Percentiles rank a stretch among this genome's conserved stretches.
Evolutionary conservation across 2,113 vertebrate species (phyloP).

Genomic region (Rhabdomys dilectus): DNA sequence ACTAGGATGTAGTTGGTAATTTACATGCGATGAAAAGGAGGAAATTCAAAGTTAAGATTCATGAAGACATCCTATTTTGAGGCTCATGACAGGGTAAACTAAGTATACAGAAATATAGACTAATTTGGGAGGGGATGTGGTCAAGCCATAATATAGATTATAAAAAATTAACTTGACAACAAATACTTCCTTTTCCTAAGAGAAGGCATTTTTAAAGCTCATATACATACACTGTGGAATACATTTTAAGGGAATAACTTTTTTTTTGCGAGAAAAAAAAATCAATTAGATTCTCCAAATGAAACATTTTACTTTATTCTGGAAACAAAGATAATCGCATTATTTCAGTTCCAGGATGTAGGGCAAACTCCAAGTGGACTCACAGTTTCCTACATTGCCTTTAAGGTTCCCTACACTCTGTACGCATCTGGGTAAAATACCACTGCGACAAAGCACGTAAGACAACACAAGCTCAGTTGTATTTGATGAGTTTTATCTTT

Average conservation of each 20-base stretch:
- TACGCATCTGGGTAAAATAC: neutral
- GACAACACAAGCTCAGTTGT: conserved; percentile 33
- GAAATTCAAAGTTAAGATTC: conserved; percentile 83
- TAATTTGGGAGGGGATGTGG: neutral
- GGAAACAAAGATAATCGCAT: conserved; percentile 40
- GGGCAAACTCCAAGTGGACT: neutral
- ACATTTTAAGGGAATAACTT: conserved; percentile 51
- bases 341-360: conserved; percentile 40
- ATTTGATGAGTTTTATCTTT: conserved; percentile 70
- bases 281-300: conserved; percentile 46
- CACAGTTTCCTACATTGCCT: conserved; percentile 6
- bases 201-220: conserved; percentile 53
- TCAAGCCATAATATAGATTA: neutral
- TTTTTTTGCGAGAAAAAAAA: neutral
- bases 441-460: conserved; percentile 8
- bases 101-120: conserved; percentile 38
- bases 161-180: conserved; percentile 39
- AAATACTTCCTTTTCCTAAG: neutral
- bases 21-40: conserved; percentile 80
- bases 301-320: conserved; percentile 22
- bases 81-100: conserved; percentile 47
- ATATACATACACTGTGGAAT: neutral
- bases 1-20: conserved; percentile 79
- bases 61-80: conserved; percentile 62
- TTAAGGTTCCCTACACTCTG: neutral